Evolutionary conservation across 2,888 invertebrate genomes (phyloP), one percentile per base, ranked within the genome.

Genomic region (Baccha elongata): DNA sequence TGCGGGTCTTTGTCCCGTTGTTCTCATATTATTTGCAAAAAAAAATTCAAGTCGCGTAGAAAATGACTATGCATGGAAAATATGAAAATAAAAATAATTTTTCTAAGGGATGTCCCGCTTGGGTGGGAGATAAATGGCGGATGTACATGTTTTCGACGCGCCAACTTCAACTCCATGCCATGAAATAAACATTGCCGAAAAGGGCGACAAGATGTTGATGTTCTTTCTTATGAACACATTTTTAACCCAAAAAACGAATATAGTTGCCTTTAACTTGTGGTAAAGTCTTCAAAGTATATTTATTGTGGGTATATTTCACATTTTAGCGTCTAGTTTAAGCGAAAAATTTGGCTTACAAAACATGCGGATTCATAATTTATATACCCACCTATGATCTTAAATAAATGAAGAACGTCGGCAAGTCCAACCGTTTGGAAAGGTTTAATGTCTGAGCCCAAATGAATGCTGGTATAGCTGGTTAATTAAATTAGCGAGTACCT

Each of bases 11-110:
- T 50, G 32, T 58, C 35, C 53, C 29, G 32, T 32, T 32, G 10
- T 10, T 48, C n/a, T n/a, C 37, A 40, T 55, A 32, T 21, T 8
- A 8, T n/a, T 32, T 71, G 69, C 52, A 35, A 75, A n/a, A n/a
- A n/a, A n/a, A n/a, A 60, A 81, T 81, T 81, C 81, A 81, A 67
- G 81, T 81, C 81, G 75, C 81, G 75, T 81, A 81, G 58, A 58
- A 74, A 52, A 80, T 71, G 64, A 58, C 29, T 73, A 17, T 73
- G 55, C 72, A 71, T 52, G 58, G 46, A 71, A 76, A 65, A 71
- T 71, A 74, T 75, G 60, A 71, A 58, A 40, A 75, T 75, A 65
- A 75, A 65, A 71, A 60, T 64, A 67, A 71, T 73, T 48, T 73
- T 48, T 46, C 23, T 32, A 13, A 40, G 10, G 5, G 15, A 55